Base-by-base conservation (phyloP, 2,113 vertebrate genomes). In the Ceyx melanurus region DNA sequence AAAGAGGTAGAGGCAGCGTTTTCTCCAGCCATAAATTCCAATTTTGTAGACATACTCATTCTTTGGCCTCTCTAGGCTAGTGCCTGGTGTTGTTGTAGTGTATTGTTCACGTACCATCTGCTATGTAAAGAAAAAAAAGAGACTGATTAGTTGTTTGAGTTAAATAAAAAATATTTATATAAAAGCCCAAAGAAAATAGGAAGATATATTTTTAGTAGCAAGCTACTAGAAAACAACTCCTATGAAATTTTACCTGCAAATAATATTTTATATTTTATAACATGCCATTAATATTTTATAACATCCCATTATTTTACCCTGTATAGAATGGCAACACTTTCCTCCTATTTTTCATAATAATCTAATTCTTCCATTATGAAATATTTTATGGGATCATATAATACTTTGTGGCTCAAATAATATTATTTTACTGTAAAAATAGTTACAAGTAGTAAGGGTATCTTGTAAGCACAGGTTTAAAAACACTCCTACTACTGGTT, bases 11-110 rank as follows among this genome's bases (percentile, higher is more conserved):
- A 99, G 99, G 94, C 99, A 99, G 57, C 99, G 99, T 90, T 99
- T 99, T 96, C 99, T 98, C 99, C 99, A 99, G 93, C 99, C 99
- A 16, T 99, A 99, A 97, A 99, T 99, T 95, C 99, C 99, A 22
- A 99, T 98, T 92, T 98, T 99, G 97, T 99, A 98, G 97, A 98
- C 53, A 64, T 96, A 93, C 37, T 98, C 98, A 28, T 97, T 97
- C 94, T 98, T 97, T 3, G 98, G 97, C 68, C 97, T 96, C 86
- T 98, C 98, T 85, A 97, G 45, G 80, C 94, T 96, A 33, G 97
- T 97, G 94, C 98, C 98, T 89, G 98, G 97, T 9, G 98, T 98
- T 31, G 98, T 97, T 90, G 97, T 98, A 57, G 97, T 96, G 82
- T 99, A 99, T 95, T 99, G 98, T 97, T 99, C 98, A 86, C 98